These are phyloP conservation scores for Anarhynchus alexandrinus DNA, from an alignment of 2,113 vertebrate genomes.

Conservation along the genomic window DNA sequence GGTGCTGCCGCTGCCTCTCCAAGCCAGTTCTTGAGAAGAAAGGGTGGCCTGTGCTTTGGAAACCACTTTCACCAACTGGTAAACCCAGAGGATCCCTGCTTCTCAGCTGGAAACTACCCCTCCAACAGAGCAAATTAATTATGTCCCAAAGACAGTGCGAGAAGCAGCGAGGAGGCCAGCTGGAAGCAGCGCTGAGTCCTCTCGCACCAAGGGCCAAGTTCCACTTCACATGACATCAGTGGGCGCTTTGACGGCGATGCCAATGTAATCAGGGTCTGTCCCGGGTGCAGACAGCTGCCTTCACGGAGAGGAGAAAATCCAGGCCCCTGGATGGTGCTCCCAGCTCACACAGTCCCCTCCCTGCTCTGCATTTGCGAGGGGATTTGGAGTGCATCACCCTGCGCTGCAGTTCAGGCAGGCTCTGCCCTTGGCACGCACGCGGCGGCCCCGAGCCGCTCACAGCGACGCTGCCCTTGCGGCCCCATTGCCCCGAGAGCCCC, in stretches of 20 bases:
- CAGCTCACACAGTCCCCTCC: neutral
- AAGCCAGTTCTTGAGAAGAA: neutral
- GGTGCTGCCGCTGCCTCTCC: neutral
- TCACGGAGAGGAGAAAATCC: neutral
- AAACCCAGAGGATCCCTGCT: conserved; percentile 36
- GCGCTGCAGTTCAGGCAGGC: neutral
- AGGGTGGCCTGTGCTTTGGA: neutral
- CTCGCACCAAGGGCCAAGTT: neutral
- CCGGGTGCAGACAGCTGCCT: conserved; percentile 32
- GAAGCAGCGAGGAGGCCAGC: conserved; percentile 33
- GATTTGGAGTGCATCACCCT: neutral
- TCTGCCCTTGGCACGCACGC: neutral
- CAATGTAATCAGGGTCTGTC: neutral
- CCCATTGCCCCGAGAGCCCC: rapidly evolving
- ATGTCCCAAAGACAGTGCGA: neutral
- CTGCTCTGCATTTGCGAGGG: neutral
- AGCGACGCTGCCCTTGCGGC: rapidly evolving
- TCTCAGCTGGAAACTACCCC: conserved; percentile 38
- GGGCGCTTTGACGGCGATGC: neutral
- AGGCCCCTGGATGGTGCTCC: neutral
- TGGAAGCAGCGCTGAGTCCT: neutral
- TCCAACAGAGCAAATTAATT: conserved; percentile 40
- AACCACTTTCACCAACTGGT: conserved; percentile 38
- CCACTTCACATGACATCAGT: neutral
- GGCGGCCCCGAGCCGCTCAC: rapidly evolving